Conservation (phyloP, 1,140 invertebrate species). For the Vanessa atalanta region DNA sequence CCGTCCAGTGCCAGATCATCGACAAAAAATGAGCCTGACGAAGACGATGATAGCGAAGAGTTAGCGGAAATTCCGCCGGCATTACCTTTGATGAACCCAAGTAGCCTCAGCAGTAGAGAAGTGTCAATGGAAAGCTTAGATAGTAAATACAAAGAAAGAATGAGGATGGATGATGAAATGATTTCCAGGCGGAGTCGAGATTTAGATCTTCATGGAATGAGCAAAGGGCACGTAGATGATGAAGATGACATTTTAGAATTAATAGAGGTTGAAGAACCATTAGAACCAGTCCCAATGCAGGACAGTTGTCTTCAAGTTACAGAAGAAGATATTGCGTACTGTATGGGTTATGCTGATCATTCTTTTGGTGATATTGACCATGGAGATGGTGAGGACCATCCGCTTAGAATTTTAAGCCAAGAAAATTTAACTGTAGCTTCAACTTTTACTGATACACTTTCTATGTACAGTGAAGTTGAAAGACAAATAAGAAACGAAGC, state of each 20-base stretch:
- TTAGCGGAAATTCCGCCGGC: slow-evolving; percentile 88
- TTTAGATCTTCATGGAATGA: slow-evolving; percentile 74
- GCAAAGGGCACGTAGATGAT: slow-evolving; percentile 77
- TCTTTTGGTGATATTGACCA: slow-evolving; percentile 86
- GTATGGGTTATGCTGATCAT: slow-evolving; percentile 89
- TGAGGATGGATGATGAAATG: slow-evolving; percentile 82
- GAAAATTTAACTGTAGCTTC: slow-evolving; percentile 94
- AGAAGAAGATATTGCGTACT: slow-evolving; percentile 94
- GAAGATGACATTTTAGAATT: slow-evolving; percentile 90
- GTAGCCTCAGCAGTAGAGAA: slow-evolving; percentile 85
- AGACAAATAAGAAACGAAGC: slow-evolving; percentile 78
- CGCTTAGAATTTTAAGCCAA: slow-evolving; percentile 91
- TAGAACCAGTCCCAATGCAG: slow-evolving; percentile 90
- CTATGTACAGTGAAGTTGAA: slow-evolving; percentile 87
- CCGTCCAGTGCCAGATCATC: slow-evolving; percentile 47
- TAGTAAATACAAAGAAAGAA: slow-evolving; percentile 83
- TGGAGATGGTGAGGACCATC: slow-evolving; percentile 87
- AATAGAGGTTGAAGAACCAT: slow-evolving; percentile 89
- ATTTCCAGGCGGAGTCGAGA: slow-evolving; percentile 76
- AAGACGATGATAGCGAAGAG: slow-evolving; percentile 87
- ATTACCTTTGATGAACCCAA: slow-evolving; percentile 86
- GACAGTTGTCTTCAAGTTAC: slow-evolving; percentile 93
- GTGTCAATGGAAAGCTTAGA: slow-evolving; percentile 90
- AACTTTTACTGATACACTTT: slow-evolving; percentile 91
- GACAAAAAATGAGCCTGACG: slow-evolving; percentile 79